A percentile compares a stretch with the other conserved stretches of the same genome.
Evolutionary conservation across 2,113 vertebrate species (phyloP).

Genomic region (Ptilonorhynchus violaceus): DNA sequence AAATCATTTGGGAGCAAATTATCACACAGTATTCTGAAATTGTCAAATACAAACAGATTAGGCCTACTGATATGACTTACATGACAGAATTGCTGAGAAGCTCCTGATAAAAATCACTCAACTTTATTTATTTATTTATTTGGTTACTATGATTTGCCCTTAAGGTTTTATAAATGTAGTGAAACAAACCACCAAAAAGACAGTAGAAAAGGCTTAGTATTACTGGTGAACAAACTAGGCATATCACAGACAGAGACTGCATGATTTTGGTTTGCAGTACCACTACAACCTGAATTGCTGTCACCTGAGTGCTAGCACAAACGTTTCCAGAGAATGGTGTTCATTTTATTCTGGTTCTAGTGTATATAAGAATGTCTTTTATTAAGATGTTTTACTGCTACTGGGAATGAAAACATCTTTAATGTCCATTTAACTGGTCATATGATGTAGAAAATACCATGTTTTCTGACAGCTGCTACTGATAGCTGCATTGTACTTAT

Average conservation of each 20-base stretch:
- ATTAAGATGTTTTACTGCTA: neutral
- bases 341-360: neutral
- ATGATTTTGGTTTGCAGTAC: accelerated
- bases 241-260: neutral
- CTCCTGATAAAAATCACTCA: neutral
- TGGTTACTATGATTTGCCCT: neutral
- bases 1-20: neutral
- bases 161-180: neutral
- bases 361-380: neutral
- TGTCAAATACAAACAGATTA: neutral
- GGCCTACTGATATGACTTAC: neutral
- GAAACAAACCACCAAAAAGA: neutral
- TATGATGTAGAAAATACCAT: accelerated
- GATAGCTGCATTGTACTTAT: neutral
- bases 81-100: neutral
- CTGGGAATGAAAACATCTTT: accelerated
- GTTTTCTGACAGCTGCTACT: neutral
- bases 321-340: neutral
- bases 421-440: neutral
- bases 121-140: neutral
- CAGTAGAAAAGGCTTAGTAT: neutral
- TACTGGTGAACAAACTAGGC: neutral
- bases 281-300: neutral
- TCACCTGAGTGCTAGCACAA: neutral
- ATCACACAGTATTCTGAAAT: neutral